These are phyloP conservation scores for Pelodytes ibericus DNA, from an alignment of 2,797 vertebrate genomes.

Conservation along the genomic window DNA sequence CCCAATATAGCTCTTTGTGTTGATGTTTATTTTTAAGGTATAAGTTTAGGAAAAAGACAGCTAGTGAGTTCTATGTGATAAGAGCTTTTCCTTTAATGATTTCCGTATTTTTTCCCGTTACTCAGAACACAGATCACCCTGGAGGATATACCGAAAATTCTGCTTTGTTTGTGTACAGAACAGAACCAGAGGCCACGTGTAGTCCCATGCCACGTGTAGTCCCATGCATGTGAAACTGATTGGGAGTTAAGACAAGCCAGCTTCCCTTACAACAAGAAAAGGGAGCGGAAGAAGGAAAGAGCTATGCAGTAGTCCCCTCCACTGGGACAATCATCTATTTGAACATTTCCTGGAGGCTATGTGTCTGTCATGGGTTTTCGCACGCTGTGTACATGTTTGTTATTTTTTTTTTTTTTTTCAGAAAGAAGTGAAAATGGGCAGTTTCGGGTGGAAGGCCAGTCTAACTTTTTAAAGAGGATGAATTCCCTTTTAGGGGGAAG, in stretches of 20 bases:
- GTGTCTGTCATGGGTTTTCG: constrained; percentile 31
- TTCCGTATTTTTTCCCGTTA: neutral
- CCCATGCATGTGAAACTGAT: constrained; percentile 28
- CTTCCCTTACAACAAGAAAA: constrained; percentile 4
- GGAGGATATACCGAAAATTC: constrained; percentile 23
- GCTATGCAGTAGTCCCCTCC: neutral
- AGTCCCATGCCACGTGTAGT: constrained; percentile 25
- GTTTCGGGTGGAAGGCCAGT: constrained; percentile 28
- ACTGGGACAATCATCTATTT: constrained; percentile 13
- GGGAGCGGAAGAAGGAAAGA: constrained; percentile 16
- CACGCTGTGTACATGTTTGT: constrained; percentile 23
- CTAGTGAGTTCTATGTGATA: neutral
- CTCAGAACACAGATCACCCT: constrained; percentile 20
- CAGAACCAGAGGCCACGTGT: constrained; percentile 19
- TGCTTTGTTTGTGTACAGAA: constrained; percentile 2
- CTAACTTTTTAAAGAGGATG: constrained; percentile 15
- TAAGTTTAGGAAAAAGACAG: too few species aligned
- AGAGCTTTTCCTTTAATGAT: neutral
- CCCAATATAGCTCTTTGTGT: too few species aligned
- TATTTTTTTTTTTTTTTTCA: too few species aligned
- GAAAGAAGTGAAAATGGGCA: constrained; percentile 3
- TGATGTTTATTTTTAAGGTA: too few species aligned
- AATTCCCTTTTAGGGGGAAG: neutral
- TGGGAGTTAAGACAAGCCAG: constrained; percentile 8
- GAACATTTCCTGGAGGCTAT: constrained; percentile 11